A percentile compares a stretch with the other conserved stretches of the same genome.
Evolutionary conservation across 2,113 vertebrate species (phyloP).

Genomic region (Phodopus roborovskii): DNA sequence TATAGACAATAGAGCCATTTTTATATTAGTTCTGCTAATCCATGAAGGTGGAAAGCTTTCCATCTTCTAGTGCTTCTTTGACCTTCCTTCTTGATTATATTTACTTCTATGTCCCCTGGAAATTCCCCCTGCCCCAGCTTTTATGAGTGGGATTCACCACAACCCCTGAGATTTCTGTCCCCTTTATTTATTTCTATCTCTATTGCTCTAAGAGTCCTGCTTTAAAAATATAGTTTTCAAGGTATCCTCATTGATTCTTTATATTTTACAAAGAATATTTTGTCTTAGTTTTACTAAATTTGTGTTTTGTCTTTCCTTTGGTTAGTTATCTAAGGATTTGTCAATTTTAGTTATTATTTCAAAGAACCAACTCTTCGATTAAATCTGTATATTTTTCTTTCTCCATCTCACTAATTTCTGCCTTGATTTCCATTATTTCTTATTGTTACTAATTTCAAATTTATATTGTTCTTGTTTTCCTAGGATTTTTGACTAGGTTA

Average conservation of each 20-base stretch:
- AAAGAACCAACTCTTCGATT: neutral
- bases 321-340: neutral
- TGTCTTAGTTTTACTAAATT: neutral
- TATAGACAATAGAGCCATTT: neutral
- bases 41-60: neutral
- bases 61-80: neutral
- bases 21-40: neutral
- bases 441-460: neutral
- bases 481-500: neutral
- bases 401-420: neutral
- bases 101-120: neutral
- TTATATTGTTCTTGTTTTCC: neutral
- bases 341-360: neutral
- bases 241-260: neutral
- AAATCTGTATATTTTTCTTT: neutral
- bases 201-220: neutral
- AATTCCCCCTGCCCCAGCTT: accelerated
- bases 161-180: too few relatives aligned
- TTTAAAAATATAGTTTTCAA: neutral
- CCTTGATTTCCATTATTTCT: neutral
- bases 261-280: neutral
- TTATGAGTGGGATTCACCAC: neutral
- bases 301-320: neutral
- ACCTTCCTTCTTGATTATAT: neutral
- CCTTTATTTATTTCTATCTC: neutral